Conservation (phyloP, 2,113 vertebrate species). For the Natator depressus region DNA sequence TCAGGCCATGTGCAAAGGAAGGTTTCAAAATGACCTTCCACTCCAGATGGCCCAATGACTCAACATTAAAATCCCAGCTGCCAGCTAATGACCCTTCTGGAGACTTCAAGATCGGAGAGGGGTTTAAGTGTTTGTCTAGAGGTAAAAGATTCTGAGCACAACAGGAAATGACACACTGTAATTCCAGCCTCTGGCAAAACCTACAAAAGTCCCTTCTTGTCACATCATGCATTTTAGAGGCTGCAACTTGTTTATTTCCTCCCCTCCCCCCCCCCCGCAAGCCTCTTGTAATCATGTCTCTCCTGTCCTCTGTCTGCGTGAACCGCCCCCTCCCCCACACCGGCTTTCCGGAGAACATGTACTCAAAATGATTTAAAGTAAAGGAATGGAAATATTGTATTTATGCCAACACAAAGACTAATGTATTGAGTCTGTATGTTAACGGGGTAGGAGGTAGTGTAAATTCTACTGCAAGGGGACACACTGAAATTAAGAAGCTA, state of each 20-base stretch:
- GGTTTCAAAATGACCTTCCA: neutral
- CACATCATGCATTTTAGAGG: fast-evolving
- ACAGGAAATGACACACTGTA: neutral
- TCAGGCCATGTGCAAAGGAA: neutral
- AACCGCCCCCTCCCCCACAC: neutral
- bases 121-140: neutral
- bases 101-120: neutral
- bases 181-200: neutral
- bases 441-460: neutral
- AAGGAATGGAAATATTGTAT: neutral
- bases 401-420: fast-evolving
- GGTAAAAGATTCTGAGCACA: neutral
- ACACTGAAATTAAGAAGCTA: neutral
- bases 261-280: neutral
- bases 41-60: conserved; percentile 18
- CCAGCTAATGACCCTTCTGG: conserved; percentile 4
- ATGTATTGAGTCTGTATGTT: neutral
- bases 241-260: neutral
- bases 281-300: neutral
- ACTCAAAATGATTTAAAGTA: neutral
- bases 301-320: neutral
- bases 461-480: neutral
- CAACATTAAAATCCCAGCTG: neutral
- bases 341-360: neutral
- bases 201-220: conserved; percentile 5